Conservation (phyloP, 2,113 vertebrate species). For the Macquaria ambigua region DNA sequence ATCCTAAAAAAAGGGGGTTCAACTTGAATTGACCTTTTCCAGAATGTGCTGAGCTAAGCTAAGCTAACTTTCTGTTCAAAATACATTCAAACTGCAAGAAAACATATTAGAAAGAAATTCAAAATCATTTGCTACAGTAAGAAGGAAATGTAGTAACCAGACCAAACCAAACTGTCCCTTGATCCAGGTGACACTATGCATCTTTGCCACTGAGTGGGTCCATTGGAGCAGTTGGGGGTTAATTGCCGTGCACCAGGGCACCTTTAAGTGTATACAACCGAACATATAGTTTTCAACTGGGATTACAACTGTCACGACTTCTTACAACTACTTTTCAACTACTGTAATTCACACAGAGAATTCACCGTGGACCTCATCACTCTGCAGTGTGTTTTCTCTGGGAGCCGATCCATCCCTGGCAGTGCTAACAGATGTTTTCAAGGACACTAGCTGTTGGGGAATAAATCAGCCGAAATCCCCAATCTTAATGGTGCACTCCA, state of each 20-base stretch:
- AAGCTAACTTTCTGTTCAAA: too few species aligned
- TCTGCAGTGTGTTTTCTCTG: slow-evolving; percentile 13
- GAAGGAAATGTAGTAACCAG: not conserved
- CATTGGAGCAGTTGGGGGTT: not conserved
- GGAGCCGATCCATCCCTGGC: slow-evolving; percentile 37
- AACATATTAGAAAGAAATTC: not conserved
- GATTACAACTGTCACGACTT: slow-evolving; percentile 14
- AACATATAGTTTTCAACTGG: not conserved
- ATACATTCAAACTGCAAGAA: not conserved
- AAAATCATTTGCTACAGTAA: not conserved
- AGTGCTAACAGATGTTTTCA: slow-evolving; percentile 55
- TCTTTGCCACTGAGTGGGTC: not conserved
- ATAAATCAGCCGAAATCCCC: slow-evolving; percentile 53
- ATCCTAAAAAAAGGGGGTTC: too few species aligned
- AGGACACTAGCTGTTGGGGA: slow-evolving; percentile 35
- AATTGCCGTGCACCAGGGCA: not conserved
- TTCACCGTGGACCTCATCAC: slow-evolving; percentile 22
- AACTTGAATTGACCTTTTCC: not conserved
- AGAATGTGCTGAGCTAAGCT: not conserved
- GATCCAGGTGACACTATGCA: not conserved
- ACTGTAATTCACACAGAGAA: slow-evolving; percentile 1
- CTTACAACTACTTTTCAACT: not conserved
- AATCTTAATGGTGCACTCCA: slow-evolving; percentile 33
- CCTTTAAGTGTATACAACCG: not conserved
- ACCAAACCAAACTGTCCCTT: not conserved